Base-by-base conservation (phyloP, 1,140 invertebrate genomes). In the Eueides isabella region DNA sequence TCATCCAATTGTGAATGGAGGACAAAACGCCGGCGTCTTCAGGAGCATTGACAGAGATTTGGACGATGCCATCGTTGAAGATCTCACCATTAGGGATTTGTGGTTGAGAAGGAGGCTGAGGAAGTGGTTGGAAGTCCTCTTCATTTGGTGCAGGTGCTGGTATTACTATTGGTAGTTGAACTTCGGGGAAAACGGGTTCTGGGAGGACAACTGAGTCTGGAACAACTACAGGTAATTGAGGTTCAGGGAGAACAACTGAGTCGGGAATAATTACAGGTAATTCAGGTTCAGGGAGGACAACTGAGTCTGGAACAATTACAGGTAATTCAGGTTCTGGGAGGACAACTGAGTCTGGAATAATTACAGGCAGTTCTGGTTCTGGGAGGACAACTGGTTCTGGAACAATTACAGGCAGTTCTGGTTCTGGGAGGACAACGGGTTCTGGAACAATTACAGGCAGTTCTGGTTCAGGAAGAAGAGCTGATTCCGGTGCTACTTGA, bases 31-130 rank as follows among this genome's bases (percentile, higher is more conserved):
- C 73, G 9, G 77, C 19, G 0, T 87, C 81, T 55, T 83, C 55
- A 12, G 85, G 78, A 7, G 74, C 67, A 41, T 92, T 89, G 9
- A 90, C 61, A 5, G 76, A 71, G 0, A 90, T 80, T 68, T 85
- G 82, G 7, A 89, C 88, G 19, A 79, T n/a, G 19, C 87, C 88
- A 61, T 89, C 77, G 41, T 90, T 90, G 77, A 73, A 89, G 1
- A 92, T 61, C 61, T 89, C 85, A 29, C 85, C 85, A 65, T 72
- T 76, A 11, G 79, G 75, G 1, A 81, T 11, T 26, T 82, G 79
- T 14, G 35, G 35, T 38, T 35, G 33, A 35, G 33, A 12, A 12
- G 12, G 35, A 38, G 81, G 73, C 11, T 29, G 33, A 35, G 33
- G 33, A 12, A 14, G 35, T 33, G 81, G 73, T 26, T 29, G 14